Percentiles rank a stretch among this genome's conserved stretches.
phyloP scores from a whole-genome alignment of 2,797 vertebrate species.

The Amblyraja radiata region DNA sequence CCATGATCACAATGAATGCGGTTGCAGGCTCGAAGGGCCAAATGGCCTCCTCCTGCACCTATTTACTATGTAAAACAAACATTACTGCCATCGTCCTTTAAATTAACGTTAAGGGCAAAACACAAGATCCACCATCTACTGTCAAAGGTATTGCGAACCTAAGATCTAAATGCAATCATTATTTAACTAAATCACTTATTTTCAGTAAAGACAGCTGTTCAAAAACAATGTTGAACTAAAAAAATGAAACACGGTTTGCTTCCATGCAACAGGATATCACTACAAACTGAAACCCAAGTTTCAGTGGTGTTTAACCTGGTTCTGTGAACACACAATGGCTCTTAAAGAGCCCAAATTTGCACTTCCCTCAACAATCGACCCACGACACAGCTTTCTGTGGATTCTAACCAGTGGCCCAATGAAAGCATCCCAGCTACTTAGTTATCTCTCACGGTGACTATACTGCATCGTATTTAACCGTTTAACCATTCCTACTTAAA shows the following conservation, averaged over 20 bases:
- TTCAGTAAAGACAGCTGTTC: background rate
- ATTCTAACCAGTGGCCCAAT: background rate
- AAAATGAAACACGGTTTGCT: background rate
- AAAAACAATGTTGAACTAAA: background rate
- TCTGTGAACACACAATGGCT: background rate
- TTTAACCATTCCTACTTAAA: background rate
- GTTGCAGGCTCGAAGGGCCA: too few species aligned
- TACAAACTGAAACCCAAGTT: background rate
- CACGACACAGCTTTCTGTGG: background rate
- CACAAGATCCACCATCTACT: background rate
- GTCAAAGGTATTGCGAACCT: too few species aligned
- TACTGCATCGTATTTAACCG: background rate
- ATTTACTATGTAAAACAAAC: too few species aligned
- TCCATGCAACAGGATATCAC: background rate
- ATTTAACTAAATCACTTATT: background rate
- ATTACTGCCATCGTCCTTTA: background rate
- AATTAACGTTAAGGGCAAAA: background rate
- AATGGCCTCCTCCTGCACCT: too few species aligned
- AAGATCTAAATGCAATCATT: background rate
- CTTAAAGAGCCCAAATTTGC: background rate
- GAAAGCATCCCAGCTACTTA: background rate
- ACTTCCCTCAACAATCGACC: background rate
- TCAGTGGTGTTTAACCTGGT: background rate
- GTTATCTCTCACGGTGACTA: background rate
- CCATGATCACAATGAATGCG: too few species aligned